Evolutionary conservation across 2,113 vertebrate genomes (phyloP).

Genomic region (Sceloporus undulatus): DNA sequence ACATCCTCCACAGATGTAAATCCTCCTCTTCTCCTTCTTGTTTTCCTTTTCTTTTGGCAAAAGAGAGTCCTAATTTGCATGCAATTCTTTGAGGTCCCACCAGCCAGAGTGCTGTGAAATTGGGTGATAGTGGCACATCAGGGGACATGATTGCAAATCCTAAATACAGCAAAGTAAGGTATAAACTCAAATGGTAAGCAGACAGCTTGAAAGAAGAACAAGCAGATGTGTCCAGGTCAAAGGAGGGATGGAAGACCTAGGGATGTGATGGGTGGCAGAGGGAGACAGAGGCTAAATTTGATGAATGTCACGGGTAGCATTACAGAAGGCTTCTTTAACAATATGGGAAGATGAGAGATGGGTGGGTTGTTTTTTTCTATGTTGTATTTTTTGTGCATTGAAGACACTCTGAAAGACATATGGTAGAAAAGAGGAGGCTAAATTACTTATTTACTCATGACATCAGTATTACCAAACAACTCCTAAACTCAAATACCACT

Average conservation of each 20-base stretch:
- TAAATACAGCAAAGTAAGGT: slow-evolving; percentile 18
- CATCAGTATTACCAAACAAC: background rate
- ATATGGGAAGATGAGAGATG: background rate
- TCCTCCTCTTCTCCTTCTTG: slow-evolving; percentile 15
- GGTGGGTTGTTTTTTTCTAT: background rate
- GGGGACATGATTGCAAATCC: slow-evolving; percentile 44
- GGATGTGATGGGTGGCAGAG: fast-evolving
- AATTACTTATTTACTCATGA: background rate
- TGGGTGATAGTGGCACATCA: slow-evolving; percentile 41
- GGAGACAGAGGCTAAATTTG: background rate
- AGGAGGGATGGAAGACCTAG: background rate
- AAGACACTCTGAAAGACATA: background rate
- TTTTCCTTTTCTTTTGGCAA: slow-evolving; percentile 10
- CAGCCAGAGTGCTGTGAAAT: slow-evolving; percentile 30
- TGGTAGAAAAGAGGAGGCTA: background rate
- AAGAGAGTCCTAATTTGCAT: slow-evolving; percentile 35
- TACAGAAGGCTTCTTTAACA: slow-evolving; percentile 39
- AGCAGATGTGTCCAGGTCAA: background rate
- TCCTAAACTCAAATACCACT: background rate
- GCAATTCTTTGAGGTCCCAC: slow-evolving; percentile 35
- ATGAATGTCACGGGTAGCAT: fast-evolving
- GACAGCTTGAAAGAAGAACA: background rate
- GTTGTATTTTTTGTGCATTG: background rate
- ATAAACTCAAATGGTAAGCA: slow-evolving; percentile 2
- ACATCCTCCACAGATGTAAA: slow-evolving; percentile 16